Evolutionary conservation across 2,797 vertebrate species (phyloP).

Genomic region (Danio tinwini): DNA sequence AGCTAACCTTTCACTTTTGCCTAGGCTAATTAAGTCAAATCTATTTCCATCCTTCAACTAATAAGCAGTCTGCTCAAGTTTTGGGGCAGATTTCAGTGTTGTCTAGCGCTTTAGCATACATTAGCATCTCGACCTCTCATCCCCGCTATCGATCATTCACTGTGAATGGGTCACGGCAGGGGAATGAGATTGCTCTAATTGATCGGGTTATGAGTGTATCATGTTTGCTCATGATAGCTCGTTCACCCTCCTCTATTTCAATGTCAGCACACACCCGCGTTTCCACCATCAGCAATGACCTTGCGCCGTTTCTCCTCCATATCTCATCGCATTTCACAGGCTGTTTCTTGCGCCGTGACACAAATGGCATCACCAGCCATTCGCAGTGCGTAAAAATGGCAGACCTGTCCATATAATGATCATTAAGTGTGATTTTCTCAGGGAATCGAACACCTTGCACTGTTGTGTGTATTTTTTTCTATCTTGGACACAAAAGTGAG

Average conservation of each 20-base stretch:
- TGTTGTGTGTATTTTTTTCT: conserved; percentile 5
- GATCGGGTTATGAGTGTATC: conserved; percentile 33
- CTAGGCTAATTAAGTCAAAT: not conserved
- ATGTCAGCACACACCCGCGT: not conserved
- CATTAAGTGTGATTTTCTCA: conserved; percentile 28
- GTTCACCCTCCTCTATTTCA: not conserved
- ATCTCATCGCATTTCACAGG: not conserved
- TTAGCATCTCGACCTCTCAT: conserved; percentile 13
- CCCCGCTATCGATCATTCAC: conserved; percentile 42
- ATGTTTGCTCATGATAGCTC: conserved; percentile 20
- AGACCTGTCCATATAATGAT: conserved; percentile 11
- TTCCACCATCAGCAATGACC: not conserved
- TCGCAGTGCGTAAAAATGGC: not conserved
- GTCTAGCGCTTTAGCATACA: conserved; percentile 20
- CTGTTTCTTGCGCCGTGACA: not conserved
- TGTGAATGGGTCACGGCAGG: not conserved
- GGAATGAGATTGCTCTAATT: conserved; percentile 32
- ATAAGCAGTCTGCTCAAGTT: not conserved
- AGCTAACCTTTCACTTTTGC: not conserved
- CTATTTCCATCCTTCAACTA: not conserved
- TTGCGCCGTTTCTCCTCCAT: not conserved
- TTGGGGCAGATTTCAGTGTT: not conserved
- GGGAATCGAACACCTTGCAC: conserved; percentile 31
- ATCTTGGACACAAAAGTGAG: conserved; percentile 31
- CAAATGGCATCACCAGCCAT: not conserved